Conservation (phyloP, 2,113 vertebrate species). For the Aptenodytes forsteri region DNA sequence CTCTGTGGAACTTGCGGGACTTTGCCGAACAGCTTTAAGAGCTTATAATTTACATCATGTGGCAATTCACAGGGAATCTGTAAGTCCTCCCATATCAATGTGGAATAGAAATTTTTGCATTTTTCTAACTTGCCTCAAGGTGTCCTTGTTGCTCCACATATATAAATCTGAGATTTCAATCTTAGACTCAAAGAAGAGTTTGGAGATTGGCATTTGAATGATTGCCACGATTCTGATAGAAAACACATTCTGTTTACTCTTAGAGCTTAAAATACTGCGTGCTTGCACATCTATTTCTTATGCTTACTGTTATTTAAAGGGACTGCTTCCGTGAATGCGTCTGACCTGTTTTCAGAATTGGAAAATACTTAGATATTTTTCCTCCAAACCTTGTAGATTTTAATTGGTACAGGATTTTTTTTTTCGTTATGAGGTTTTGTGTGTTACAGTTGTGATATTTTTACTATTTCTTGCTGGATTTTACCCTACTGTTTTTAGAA, state of each 20-base stretch:
- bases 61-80: background rate
- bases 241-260: background rate
- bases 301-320: conserved; percentile 48
- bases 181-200: background rate
- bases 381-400: background rate
- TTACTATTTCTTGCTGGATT: background rate
- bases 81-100: background rate
- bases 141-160: conserved; percentile 57
- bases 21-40: background rate
- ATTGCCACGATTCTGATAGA: background rate
- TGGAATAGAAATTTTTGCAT: background rate
- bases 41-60: background rate
- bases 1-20: background rate
- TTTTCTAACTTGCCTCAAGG: conserved; percentile 59
- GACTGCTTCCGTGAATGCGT: background rate
- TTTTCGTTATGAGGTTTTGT: background rate
- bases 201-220: background rate
- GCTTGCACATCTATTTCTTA: background rate
- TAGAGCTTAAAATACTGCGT: background rate
- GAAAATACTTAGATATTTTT: background rate
- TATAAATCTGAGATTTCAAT: background rate
- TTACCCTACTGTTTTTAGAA: background rate
- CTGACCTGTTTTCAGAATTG: background rate
- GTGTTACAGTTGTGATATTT: background rate
- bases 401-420: background rate